These are phyloP conservation scores for Callocephalon fimbriatum DNA, from an alignment of 2,113 vertebrate genomes.

Conservation along the genomic window DNA sequence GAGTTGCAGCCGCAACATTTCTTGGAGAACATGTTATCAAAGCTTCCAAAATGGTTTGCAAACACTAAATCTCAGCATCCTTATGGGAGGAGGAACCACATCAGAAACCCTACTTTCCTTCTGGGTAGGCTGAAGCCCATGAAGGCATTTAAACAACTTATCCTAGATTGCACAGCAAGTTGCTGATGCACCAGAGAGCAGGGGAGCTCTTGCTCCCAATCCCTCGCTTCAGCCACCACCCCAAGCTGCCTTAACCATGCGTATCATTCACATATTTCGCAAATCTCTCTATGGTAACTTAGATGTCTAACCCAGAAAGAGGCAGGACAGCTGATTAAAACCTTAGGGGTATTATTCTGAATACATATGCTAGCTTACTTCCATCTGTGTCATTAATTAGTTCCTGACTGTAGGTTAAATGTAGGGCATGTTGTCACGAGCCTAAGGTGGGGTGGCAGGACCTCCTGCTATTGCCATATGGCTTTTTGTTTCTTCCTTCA, in stretches of 20 bases:
- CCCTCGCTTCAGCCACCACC: neutral
- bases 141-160: neutral
- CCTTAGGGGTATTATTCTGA: conserved; percentile 48
- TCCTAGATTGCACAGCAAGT: neutral
- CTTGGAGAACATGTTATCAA: neutral
- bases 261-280: neutral
- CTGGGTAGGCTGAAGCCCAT: neutral
- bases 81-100: neutral
- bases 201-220: neutral
- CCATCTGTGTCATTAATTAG: conserved; percentile 73
- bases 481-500: conserved; percentile 42
- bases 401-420: conserved; percentile 72
- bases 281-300: neutral
- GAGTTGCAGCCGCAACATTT: neutral
- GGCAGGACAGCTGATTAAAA: conserved; percentile 56
- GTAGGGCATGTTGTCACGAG: conserved; percentile 66
- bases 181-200: neutral
- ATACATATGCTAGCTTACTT: conserved; percentile 63
- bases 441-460: conserved; percentile 64
- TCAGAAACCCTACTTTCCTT: neutral
- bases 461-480: conserved; percentile 68
- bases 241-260: neutral
- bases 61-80: neutral
- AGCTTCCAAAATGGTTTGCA: neutral
- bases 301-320: conserved; percentile 18